These are phyloP conservation scores for Chrysopa pallens DNA, from an alignment of 1,140 invertebrate species.

Conservation along the genomic window DNA sequence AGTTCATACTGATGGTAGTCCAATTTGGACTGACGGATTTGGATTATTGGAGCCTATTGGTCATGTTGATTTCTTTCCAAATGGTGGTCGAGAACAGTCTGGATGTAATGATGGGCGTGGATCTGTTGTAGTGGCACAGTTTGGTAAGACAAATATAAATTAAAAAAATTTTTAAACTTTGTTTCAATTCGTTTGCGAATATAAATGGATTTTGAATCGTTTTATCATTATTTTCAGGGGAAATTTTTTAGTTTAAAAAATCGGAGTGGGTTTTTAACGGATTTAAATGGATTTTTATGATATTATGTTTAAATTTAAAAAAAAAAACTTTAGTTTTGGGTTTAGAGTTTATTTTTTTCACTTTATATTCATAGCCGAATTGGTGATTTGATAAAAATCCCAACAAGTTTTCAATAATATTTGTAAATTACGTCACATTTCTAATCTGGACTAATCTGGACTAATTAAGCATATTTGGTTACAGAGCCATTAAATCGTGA, in stretches of 20 bases:
- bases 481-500: conserved; percentile 16
- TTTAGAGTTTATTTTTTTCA: too few species aligned
- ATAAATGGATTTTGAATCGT: background rate
- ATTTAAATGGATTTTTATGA: too few species aligned
- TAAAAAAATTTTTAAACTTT: background rate
- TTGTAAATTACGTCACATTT: too few species aligned
- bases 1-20: conserved; percentile 68
- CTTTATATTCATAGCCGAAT: too few species aligned
- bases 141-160: conserved; percentile 11
- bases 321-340: too few species aligned
- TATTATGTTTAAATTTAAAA: too few species aligned
- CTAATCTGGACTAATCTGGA: too few species aligned
- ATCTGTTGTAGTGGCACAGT: conserved; percentile 18
- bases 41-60: conserved; percentile 22
- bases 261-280: too few species aligned
- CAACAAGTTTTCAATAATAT: too few species aligned
- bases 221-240: conserved; percentile 11
- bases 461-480: background rate
- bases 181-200: background rate
- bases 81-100: conserved; percentile 51
- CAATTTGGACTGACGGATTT: conserved; percentile 20
- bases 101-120: conserved; percentile 32
- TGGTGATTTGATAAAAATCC: too few species aligned
- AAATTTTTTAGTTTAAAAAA: too few species aligned
- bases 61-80: conserved; percentile 56